phyloP scores from a whole-genome alignment of 1,140 invertebrate genomes.

The Phymastichus coffea region DNA sequence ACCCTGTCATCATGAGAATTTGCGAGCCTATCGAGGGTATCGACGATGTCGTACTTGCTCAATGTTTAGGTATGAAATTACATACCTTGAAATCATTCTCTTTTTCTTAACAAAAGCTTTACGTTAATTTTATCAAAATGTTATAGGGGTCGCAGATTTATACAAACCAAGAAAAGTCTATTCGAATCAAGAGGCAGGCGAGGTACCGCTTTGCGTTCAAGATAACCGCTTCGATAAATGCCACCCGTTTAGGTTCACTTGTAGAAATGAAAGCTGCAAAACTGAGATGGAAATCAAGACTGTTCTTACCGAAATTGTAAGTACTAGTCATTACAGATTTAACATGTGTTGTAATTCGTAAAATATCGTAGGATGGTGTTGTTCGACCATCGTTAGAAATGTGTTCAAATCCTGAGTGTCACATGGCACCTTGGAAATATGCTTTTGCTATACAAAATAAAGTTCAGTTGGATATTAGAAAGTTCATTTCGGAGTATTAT shows the following conservation, averaged over 20 bases:
- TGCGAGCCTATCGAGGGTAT: constrained; percentile 95
- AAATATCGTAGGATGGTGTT: constrained; percentile 7
- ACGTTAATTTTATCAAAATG: constrained; percentile 40
- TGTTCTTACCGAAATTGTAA: constrained; percentile 37
- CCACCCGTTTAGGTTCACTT: constrained; percentile 68
- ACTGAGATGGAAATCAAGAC: constrained; percentile 56
- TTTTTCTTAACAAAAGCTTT: not conserved
- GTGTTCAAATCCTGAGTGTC: constrained; percentile 70
- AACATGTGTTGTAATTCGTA: not conserved
- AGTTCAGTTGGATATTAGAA: constrained; percentile 65
- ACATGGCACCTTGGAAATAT: constrained; percentile 63
- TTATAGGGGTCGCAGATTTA: constrained; percentile 54
- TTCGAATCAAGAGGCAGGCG: constrained; percentile 54
- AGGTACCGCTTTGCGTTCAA: constrained; percentile 62
- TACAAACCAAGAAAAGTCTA: constrained; percentile 53
- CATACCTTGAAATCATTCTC: not conserved
- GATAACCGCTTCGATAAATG: constrained; percentile 78
- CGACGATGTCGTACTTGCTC: constrained; percentile 85
- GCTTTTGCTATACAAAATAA: constrained; percentile 71
- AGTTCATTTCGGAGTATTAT: constrained; percentile 75
- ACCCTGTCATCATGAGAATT: constrained; percentile 91
- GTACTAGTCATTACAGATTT: constrained; percentile 1
- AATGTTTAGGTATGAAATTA: constrained; percentile 81
- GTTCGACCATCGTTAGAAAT: constrained; percentile 59
- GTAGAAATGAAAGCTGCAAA: constrained; percentile 62